Base-by-base conservation (phyloP, 2,888 invertebrate species). In the Epiblema foenella region DNA sequence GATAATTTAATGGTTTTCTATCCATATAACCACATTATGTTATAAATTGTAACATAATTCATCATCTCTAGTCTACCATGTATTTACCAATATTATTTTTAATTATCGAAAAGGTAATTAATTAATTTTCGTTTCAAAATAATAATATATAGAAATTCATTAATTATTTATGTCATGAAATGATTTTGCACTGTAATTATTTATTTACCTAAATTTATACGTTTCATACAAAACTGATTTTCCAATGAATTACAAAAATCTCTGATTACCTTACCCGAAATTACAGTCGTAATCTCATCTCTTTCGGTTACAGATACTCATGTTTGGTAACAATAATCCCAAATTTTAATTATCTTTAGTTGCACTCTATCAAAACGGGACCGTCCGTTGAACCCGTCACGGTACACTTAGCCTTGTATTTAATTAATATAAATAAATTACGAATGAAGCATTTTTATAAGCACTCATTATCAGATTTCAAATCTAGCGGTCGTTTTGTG, bases 361-460 rank as follows among this genome's bases (percentile, higher is more conserved):
- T 69, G 59, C 65, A 66, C 66, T 54, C 65, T 59, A 60, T 70
- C 66, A 71, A 71, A 71, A 71, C 71, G 66, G 65, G 57, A 67
- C 56, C 56, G 71, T 56, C 60, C 71, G 71, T 67, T 67, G 71
- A 71, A 60, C 71, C 62, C 66, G 71, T 67, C 71, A 71, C 66
- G 71, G 66, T 71, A 71, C 71, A 71, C 71, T 67, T 67, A 71
- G 39, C 71, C 24, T 52, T 56, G 71, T 71, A 67, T 70, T 69
- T 68, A 71, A 71, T 71, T 71, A 71, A 71, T 71, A 71, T 67
- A 67, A 71, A 71, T 71, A 71, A 71, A 71, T 71, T 71, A 71
- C 66, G 71, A 71, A 71, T 71, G 66, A 71, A 67, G 71, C 71
- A 71, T 72, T 72, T 72, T 72, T 72, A 72, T 72, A 62, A 72